Evolutionary conservation across 2,888 invertebrate species (phyloP).

Genomic region (Synanthedon andrenaeformis): DNA sequence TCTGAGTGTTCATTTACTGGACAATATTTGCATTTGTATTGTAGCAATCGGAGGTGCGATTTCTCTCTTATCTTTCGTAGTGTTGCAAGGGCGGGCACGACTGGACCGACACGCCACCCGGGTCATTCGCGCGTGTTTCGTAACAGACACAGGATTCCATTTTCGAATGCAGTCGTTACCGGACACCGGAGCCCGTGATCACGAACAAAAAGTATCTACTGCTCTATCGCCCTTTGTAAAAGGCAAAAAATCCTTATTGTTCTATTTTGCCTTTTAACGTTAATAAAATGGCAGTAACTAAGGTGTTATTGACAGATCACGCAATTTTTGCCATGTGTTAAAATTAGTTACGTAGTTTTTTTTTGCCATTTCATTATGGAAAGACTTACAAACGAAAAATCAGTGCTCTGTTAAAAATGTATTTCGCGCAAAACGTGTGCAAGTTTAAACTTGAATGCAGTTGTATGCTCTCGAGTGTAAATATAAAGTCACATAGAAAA

Average conservation of each 20-base stretch:
- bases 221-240: conserved; percentile 30
- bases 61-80: conserved; percentile 28
- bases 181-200: conserved; percentile 38
- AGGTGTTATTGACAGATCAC: no score
- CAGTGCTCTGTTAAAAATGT: no score
- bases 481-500: no score
- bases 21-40: conserved; percentile 51
- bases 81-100: conserved; percentile 22
- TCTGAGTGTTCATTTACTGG: conserved; percentile 2
- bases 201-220: conserved; percentile 33
- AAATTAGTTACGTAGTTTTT: no score
- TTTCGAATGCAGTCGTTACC: conserved; percentile 49
- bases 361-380: no score
- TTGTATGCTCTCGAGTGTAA: no score
- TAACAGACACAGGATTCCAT: conserved; percentile 40
- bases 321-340: no score
- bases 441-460: no score
- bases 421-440: no score
- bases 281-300: no score
- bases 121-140: conserved; percentile 33
- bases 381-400: no score
- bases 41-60: conserved; percentile 40
- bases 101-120: conserved; percentile 10
- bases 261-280: not conserved
- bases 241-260: conserved; percentile 10